Percentiles rank a stretch among this genome's conserved stretches.
These are phyloP conservation scores for Monodelphis domestica DNA, from an alignment of 2,797 vertebrate species.

Conservation along the genomic window DNA sequence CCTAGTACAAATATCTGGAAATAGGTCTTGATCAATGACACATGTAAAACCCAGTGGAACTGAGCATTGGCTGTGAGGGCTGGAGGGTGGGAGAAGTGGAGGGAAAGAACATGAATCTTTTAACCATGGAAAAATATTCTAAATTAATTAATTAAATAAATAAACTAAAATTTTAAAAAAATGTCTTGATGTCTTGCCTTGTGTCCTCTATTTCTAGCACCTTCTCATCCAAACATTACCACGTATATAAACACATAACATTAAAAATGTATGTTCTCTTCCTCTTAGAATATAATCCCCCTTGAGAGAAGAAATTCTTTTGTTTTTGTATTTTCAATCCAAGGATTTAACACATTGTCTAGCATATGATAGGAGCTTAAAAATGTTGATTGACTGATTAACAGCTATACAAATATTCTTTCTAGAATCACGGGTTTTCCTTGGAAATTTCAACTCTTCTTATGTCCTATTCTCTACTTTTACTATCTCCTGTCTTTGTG, in stretches of 20 bases:
- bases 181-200: neutral
- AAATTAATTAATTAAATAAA: too few species aligned
- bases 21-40: too few species aligned
- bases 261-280: neutral
- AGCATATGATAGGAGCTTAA: neutral
- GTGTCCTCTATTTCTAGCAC: neutral
- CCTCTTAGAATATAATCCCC: neutral
- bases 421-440: constrained; percentile 18
- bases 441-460: constrained; percentile 34
- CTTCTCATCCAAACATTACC: neutral
- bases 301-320: neutral
- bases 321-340: neutral
- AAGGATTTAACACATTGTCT: neutral
- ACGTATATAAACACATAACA: neutral
- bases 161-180: too few species aligned
- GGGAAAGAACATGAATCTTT: too few species aligned
- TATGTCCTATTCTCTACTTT: neutral
- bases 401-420: neutral
- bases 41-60: too few species aligned
- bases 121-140: too few species aligned
- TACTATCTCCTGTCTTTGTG: neutral
- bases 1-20: too few species aligned
- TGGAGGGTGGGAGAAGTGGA: too few species aligned
- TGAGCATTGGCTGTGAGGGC: too few species aligned
- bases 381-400: neutral